These are phyloP conservation scores for Pedicia rivosa DNA, from an alignment of 2,888 invertebrate species.

Conservation along the genomic window DNA sequence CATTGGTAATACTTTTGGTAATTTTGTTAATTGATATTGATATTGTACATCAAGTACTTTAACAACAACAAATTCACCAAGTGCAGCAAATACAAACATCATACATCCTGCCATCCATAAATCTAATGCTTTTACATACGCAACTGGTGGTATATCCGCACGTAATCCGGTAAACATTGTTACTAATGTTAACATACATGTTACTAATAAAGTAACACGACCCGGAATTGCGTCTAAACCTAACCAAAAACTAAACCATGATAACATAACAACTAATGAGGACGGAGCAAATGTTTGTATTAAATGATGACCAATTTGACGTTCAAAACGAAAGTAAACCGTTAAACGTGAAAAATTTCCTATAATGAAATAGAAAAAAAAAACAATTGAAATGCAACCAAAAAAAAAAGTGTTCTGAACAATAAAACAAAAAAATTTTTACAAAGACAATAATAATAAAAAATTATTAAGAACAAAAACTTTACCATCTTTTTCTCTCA, in stretches of 20 bases:
- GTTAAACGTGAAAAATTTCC: constrained; percentile 64
- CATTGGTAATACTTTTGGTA: constrained; percentile 31
- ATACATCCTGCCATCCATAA: constrained; percentile 83
- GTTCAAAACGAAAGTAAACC: constrained; percentile 64
- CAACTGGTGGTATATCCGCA: constrained; percentile 72
- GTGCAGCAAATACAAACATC: constrained; percentile 70
- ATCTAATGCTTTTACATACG: constrained; percentile 72
- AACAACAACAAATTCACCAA: constrained; percentile 70
- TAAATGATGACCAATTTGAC: constrained; percentile 70
- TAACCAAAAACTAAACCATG: constrained; percentile 80
- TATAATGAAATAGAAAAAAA: constrained; percentile 19
- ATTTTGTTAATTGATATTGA: constrained; percentile 41
- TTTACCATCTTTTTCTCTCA: constrained; percentile 59
- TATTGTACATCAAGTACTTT: constrained; percentile 65
- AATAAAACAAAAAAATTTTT: too few species aligned
- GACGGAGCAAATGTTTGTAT: constrained; percentile 78
- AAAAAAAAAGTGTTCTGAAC: neutral
- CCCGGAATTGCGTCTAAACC: constrained; percentile 74
- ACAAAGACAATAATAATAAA: too few species aligned
- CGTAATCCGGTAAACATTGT: constrained; percentile 74
- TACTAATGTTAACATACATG: constrained; percentile 68
- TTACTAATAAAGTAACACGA: constrained; percentile 62
- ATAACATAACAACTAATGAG: constrained; percentile 63
- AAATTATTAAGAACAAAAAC: constrained; percentile 2
- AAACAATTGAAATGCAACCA: constrained; percentile 2